These are phyloP conservation scores for Acrocephalus scirpaceus DNA, from an alignment of 2,797 vertebrate species.

Conservation along the genomic window DNA sequence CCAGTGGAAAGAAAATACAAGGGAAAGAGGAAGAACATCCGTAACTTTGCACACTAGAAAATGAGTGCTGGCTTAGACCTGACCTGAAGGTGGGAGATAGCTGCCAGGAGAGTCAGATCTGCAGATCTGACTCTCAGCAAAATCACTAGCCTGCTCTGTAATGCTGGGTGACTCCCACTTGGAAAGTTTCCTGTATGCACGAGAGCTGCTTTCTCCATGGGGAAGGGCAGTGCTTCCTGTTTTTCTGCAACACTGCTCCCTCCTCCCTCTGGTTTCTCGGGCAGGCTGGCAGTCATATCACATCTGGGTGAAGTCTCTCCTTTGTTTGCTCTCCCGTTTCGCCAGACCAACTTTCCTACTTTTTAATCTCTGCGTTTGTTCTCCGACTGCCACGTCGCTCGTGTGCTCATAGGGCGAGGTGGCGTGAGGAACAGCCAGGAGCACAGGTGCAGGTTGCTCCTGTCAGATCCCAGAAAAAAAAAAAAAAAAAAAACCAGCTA, in stretches of 20 bases:
- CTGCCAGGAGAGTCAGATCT: neutral
- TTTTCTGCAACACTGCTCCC: neutral
- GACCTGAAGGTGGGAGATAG: neutral
- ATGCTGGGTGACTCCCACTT: neutral
- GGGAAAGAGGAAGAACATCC: neutral
- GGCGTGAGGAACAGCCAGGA: neutral
- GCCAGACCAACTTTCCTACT: neutral
- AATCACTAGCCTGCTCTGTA: neutral
- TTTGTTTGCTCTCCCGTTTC: constrained; percentile 59
- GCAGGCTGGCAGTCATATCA: neutral
- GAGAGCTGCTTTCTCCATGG: neutral
- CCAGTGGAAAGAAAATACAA: neutral
- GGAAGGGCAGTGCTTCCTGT: constrained; percentile 24
- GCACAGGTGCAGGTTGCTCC: neutral
- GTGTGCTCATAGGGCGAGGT: neutral
- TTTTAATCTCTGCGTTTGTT: neutral
- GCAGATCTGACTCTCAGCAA: neutral
- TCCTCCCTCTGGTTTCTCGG: neutral
- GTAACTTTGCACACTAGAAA: neutral
- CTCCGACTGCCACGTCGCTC: neutral
- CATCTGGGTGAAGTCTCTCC: constrained; percentile 35
- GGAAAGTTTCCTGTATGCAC: neutral
- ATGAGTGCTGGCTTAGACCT: neutral
- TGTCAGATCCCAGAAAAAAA: neutral
- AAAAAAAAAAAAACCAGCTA: neutral